Evolutionary conservation across 1,140 invertebrate species (phyloP).

Genomic region (Eurytemora carolleeae): DNA sequence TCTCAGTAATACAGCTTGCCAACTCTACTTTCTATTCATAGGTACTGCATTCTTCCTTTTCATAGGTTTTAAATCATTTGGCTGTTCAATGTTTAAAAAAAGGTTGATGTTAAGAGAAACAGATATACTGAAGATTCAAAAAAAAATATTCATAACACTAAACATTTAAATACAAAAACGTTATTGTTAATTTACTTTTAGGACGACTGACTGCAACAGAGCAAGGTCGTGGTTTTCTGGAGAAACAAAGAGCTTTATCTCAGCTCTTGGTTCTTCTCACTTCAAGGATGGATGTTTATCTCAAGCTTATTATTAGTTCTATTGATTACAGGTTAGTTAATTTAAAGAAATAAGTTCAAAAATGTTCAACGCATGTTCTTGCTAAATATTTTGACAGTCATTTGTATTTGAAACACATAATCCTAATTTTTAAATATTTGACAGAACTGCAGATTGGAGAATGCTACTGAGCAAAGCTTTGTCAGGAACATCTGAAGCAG

Average conservation of each 20-base stretch:
- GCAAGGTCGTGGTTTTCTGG: not conserved
- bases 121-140: no score
- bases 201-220: conserved; percentile 6
- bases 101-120: no score
- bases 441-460: conserved; percentile 18
- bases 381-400: no score
- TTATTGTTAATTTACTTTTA: not conserved
- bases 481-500: conserved; percentile 42
- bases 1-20: conserved; percentile 65
- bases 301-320: conserved; percentile 11
- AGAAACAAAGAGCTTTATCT: not conserved
- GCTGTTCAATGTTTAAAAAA: no score
- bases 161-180: no score
- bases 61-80: no score
- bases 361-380: no score
- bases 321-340: conserved; percentile 6
- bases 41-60: conserved; percentile 31
- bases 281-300: conserved; percentile 8
- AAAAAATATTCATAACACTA: conserved; percentile 49
- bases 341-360: no score
- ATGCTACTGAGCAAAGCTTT: conserved; percentile 46
- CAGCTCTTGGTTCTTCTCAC: not conserved
- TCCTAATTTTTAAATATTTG: no score
- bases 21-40: conserved; percentile 81
- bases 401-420: no score